phyloP scores from a whole-genome alignment of 2,113 vertebrate species.

The Podarcis muralis region DNA sequence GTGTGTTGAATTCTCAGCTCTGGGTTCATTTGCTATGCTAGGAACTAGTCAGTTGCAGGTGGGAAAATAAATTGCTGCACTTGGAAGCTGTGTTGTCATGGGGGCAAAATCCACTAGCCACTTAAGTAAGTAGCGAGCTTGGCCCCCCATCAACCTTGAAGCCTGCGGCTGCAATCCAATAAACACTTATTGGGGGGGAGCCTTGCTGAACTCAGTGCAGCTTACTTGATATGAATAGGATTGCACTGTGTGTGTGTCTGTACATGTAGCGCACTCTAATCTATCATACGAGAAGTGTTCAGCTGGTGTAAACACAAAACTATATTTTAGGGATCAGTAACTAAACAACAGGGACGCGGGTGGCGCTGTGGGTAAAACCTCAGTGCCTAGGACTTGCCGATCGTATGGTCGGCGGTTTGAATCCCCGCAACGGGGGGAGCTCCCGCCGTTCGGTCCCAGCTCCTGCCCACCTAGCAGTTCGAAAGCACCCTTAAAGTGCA shows the following conservation, averaged over 20 bases:
- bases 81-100: neutral
- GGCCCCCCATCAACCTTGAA: too few relatives aligned
- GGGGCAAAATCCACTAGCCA: neutral
- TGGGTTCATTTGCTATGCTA: too few relatives aligned
- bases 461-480: too few relatives aligned
- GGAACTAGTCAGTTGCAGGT: neutral
- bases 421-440: too few relatives aligned
- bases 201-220: neutral
- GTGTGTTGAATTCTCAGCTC: neutral
- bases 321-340: neutral
- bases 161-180: neutral
- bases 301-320: neutral
- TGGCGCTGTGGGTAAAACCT: too few relatives aligned
- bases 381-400: too few relatives aligned
- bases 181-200: neutral
- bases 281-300: neutral
- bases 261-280: too few relatives aligned
- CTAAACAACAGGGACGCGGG: neutral
- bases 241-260: neutral
- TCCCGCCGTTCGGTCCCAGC: too few relatives aligned
- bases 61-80: neutral
- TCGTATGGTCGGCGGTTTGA: too few relatives aligned
- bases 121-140: too few relatives aligned
- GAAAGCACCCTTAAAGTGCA: too few relatives aligned
- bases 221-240: too few relatives aligned